Conservation (phyloP, 2,113 vertebrate species). For the Poicephalus meyeri region DNA sequence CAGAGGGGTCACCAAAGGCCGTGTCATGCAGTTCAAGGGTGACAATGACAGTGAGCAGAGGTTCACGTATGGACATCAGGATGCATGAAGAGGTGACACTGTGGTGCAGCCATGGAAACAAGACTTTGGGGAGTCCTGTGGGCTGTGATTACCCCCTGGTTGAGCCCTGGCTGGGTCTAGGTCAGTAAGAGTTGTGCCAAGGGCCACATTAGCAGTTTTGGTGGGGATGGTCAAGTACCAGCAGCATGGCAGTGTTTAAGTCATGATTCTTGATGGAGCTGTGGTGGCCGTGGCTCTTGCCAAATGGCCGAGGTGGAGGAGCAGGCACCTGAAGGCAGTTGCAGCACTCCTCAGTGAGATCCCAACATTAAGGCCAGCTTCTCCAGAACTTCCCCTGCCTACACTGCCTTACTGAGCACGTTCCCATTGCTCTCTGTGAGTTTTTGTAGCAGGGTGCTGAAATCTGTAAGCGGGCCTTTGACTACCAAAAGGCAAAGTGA, state of each 20-base stretch:
- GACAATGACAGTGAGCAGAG: fast-evolving
- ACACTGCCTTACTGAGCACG: not conserved
- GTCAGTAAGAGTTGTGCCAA: not conserved
- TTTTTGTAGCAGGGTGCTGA: not conserved
- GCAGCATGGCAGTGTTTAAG: not conserved
- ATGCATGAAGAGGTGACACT: fast-evolving
- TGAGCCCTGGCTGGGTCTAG: not conserved
- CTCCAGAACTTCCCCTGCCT: not conserved
- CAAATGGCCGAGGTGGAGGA: not conserved
- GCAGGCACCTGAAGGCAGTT: not conserved
- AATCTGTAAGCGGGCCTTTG: not conserved
- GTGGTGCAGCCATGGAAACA: not conserved
- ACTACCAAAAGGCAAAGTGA: not conserved
- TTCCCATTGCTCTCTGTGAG: not conserved
- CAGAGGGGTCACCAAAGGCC: not conserved
- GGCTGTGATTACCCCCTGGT: not conserved
- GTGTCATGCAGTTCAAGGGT: not conserved
- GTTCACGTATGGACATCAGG: fast-evolving
- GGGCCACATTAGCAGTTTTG: not conserved
- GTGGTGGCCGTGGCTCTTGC: not conserved
- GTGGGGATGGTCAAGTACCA: too few relatives aligned
- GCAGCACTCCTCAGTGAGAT: fast-evolving
- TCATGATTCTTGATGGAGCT: not conserved
- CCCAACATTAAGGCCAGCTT: not conserved
- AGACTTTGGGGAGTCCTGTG: not conserved